Percentiles rank a stretch among this genome's conserved stretches.
Evolutionary conservation across 2,797 vertebrate genomes (phyloP).

Genomic region (Hapalemur alaotrensis): DNA sequence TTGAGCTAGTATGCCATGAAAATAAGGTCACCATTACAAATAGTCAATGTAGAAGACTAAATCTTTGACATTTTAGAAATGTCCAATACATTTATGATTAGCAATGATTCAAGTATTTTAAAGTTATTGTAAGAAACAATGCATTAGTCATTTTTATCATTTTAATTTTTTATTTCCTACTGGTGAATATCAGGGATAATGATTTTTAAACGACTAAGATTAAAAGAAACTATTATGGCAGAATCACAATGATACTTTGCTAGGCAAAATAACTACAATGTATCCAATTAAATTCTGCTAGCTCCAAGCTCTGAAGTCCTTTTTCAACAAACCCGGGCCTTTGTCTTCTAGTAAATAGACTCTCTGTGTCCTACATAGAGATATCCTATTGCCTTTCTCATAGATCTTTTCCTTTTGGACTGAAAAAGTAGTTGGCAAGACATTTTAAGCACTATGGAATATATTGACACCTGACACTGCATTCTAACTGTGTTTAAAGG

Average conservation of each 20-base stretch:
- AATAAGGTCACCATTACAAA: neutral
- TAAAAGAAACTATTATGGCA: neutral
- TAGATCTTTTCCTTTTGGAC: neutral
- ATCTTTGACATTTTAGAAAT: neutral
- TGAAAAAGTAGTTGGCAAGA: conserved; percentile 39
- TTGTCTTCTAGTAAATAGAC: conserved; percentile 30
- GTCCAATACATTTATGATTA: neutral
- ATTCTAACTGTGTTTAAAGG: neutral
- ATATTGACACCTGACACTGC: neutral
- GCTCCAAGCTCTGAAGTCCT: neutral
- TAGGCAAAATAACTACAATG: neutral
- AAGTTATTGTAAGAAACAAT: neutral
- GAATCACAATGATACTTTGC: neutral
- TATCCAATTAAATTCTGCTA: neutral
- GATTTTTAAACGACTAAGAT: neutral
- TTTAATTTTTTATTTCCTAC: conserved; percentile 2
- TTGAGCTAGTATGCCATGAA: neutral
- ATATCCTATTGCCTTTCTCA: conserved; percentile 29
- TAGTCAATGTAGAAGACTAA: neutral
- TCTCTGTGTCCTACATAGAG: neutral
- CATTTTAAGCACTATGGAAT: neutral
- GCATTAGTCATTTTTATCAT: neutral
- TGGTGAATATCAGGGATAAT: neutral
- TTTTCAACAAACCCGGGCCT: neutral
- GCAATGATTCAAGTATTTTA: neutral